These are phyloP conservation scores for Cosmorhoe ocellata DNA, from an alignment of 2,888 invertebrate species.

Conservation along the genomic window DNA sequence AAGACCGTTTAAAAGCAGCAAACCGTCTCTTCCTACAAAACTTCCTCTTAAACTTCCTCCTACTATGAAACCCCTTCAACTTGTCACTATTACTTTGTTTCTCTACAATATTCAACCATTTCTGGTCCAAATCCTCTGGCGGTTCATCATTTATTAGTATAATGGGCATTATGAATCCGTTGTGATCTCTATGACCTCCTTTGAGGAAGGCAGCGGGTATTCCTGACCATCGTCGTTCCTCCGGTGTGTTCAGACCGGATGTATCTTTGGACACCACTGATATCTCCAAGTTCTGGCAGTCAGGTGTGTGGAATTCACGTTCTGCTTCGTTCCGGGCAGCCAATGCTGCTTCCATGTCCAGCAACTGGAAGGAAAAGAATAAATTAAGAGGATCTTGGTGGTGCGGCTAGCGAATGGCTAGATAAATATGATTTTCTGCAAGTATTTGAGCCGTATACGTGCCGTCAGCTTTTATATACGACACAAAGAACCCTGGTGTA, in stretches of 20 bases:
- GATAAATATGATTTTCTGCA: too few relatives aligned
- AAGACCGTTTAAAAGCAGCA: slow-evolving; percentile 70
- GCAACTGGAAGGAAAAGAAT: slow-evolving; percentile 50
- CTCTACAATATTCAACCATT: slow-evolving; percentile 61
- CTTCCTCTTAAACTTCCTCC: slow-evolving; percentile 63
- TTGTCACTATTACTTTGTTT: slow-evolving; percentile 57
- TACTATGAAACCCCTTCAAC: slow-evolving; percentile 56
- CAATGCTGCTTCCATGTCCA: slow-evolving; percentile 66
- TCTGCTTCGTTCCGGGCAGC: slow-evolving; percentile 48
- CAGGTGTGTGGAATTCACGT: slow-evolving; percentile 48
- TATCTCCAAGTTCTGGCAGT: slow-evolving; percentile 58
- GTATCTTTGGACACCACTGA: slow-evolving; percentile 55
- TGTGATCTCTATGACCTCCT: slow-evolving; percentile 49
- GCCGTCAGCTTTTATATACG: too few relatives aligned
- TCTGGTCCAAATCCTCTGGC: slow-evolving; percentile 69
- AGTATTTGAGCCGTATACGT: too few relatives aligned
- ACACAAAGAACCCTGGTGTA: background rate
- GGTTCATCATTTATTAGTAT: slow-evolving; percentile 72
- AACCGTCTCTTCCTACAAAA: slow-evolving; percentile 65
- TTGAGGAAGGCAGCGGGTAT: slow-evolving; percentile 49
- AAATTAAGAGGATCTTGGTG: too few relatives aligned
- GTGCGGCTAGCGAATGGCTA: too few relatives aligned
- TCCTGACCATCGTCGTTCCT: slow-evolving; percentile 52
- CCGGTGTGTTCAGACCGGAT: slow-evolving; percentile 49
- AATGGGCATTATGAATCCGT: slow-evolving; percentile 53